Percentiles rank a stretch among this genome's conserved stretches.
These are phyloP conservation scores for Glareola pratincola DNA, from an alignment of 2,113 vertebrate genomes.

Conservation along the genomic window DNA sequence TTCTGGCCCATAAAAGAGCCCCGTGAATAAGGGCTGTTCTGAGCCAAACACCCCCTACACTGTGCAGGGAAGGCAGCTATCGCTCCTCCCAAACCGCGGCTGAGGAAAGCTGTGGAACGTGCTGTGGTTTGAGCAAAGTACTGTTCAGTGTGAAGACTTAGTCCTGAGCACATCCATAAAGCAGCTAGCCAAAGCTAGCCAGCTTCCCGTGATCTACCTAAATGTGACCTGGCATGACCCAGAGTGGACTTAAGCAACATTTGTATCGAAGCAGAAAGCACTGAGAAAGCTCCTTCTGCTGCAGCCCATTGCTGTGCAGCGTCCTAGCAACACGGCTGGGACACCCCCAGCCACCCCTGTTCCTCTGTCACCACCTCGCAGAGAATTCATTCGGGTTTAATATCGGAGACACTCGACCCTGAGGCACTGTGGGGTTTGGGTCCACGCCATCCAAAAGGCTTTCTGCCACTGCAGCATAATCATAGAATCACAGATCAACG, in stretches of 20 bases:
- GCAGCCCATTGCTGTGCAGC: not conserved
- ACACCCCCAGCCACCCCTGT: not conserved
- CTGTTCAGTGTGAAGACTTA: not conserved
- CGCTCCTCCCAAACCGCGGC: not conserved
- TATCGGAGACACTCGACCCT: not conserved
- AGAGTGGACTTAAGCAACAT: not conserved
- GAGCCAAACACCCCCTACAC: not conserved
- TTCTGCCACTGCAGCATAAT: not conserved
- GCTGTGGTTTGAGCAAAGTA: not conserved
- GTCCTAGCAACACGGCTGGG: not conserved
- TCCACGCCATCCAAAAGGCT: not conserved
- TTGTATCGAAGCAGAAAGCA: not conserved
- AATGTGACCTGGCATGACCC: not conserved
- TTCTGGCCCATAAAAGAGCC: not conserved
- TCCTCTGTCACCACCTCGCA: not conserved
- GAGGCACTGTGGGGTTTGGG: not conserved
- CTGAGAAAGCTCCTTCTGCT: not conserved
- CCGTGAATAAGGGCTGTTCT: not conserved
- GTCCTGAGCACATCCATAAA: not conserved
- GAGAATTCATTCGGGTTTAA: not conserved
- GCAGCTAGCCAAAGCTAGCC: not conserved
- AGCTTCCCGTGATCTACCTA: not conserved
- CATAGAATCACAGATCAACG: no score
- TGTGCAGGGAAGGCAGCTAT: not conserved
- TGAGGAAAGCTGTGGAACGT: not conserved